A percentile compares a stretch with the other conserved stretches of the same genome.
Conservation (phyloP, 2,113 vertebrate genomes). For the Cynopterus brachyotis region DNA sequence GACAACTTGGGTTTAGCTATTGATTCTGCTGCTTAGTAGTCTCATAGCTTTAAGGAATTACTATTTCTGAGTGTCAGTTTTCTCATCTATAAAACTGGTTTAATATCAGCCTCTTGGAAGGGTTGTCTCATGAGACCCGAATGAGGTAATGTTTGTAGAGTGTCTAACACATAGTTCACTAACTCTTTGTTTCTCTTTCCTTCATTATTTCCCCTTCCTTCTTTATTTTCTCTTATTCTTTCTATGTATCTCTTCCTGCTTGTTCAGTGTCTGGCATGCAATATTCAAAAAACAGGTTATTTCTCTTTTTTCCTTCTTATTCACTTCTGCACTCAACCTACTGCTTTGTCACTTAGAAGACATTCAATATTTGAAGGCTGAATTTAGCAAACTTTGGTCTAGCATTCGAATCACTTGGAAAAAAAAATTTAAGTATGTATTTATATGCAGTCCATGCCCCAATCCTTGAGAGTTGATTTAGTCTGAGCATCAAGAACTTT, state of each 20-base stretch:
- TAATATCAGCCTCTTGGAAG: background rate
- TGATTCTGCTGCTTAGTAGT: background rate
- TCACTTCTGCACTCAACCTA: background rate
- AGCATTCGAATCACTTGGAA: background rate
- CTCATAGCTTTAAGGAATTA: background rate
- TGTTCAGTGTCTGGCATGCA: background rate
- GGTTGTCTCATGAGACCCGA: background rate
- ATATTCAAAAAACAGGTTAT: background rate
- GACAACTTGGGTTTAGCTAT: no score
- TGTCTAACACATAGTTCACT: background rate
- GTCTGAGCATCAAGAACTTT: background rate
- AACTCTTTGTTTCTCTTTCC: background rate
- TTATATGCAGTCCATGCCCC: no score
- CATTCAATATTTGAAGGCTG: background rate
- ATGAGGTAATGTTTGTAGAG: no score
- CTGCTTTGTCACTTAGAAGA: background rate
- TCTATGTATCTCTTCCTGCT: background rate
- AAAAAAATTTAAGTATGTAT: background rate
- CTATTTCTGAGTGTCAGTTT: background rate
- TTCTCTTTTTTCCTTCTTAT: background rate
- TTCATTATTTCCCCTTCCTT: background rate
- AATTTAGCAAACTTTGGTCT: background rate
- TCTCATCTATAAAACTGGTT: background rate
- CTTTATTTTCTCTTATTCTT: background rate
- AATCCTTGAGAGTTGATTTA: background rate